Conservation (phyloP, 2,113 vertebrate species). For the Antennarius striatus region DNA sequence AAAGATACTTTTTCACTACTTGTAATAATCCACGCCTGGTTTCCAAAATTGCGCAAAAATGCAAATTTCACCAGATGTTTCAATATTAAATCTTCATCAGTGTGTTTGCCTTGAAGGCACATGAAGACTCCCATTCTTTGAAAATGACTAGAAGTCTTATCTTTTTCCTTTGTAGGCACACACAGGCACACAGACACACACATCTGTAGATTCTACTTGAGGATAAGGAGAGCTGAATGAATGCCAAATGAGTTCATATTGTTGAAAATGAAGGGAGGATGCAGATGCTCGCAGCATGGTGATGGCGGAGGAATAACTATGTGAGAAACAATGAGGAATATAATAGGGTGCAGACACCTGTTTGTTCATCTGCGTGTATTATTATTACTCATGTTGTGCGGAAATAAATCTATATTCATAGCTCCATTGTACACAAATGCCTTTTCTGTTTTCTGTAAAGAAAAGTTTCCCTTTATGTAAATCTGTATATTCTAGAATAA, state of each 20-base stretch:
- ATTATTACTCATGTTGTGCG: too few relatives aligned
- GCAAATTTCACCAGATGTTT: conserved; percentile 13
- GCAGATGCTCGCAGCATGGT: conserved; percentile 30
- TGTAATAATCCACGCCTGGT: background rate
- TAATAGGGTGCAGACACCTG: too few relatives aligned
- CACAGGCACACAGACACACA: conserved; percentile 12
- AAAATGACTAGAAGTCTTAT: conserved; percentile 12
- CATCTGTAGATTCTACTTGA: conserved; percentile 28
- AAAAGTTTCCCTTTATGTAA: too few relatives aligned
- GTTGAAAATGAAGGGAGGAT: conserved; percentile 33
- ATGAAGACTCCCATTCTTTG: conserved; percentile 25
- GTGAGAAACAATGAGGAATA: conserved; percentile 25
- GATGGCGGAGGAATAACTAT: conserved; percentile 34
- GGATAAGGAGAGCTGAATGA: conserved; percentile 49
- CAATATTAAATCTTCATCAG: conserved; percentile 26
- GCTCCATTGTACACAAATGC: too few relatives aligned
- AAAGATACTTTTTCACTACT: background rate
- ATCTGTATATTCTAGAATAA: too few relatives aligned
- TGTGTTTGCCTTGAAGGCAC: conserved; percentile 29
- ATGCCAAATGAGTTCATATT: conserved; percentile 43
- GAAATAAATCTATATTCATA: too few relatives aligned
- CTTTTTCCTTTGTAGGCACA: conserved; percentile 7
- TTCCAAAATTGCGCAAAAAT: conserved; percentile 10
- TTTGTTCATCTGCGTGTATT: too few relatives aligned
- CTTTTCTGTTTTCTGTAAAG: too few relatives aligned